Conservation (phyloP, 2,113 vertebrate species). For the Varanus salvator region DNA sequence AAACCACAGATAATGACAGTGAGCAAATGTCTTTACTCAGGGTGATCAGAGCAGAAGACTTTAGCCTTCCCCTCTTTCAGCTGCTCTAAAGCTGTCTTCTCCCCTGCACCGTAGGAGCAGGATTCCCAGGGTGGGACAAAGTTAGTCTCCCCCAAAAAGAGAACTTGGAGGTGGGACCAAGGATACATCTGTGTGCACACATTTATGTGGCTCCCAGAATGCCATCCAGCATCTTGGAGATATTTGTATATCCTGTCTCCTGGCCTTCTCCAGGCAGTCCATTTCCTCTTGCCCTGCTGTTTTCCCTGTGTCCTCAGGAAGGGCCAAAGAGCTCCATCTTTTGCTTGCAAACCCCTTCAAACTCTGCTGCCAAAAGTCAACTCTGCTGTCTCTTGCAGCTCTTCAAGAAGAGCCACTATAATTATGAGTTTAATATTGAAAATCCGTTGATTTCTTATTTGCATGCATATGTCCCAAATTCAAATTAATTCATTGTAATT, state of each 20-base stretch:
- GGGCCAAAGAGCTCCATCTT: background rate
- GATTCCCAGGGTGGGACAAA: no score
- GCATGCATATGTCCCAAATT: conserved; percentile 78
- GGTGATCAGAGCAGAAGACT: no score
- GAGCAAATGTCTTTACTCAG: no score
- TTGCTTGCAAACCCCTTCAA: conserved; percentile 21
- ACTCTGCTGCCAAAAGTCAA: conserved; percentile 50
- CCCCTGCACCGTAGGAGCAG: no score
- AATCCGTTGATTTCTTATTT: conserved; percentile 81
- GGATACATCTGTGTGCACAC: no score
- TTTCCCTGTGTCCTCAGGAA: background rate
- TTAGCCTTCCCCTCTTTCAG: no score
- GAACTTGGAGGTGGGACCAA: no score
- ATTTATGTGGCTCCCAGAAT: no score
- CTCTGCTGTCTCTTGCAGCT: conserved; percentile 54
- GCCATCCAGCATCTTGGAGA: no score
- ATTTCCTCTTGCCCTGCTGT: background rate
- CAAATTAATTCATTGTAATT: conserved; percentile 87
- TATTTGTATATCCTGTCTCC: background rate
- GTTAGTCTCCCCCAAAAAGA: no score
- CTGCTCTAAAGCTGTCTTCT: no score
- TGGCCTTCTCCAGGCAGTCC: background rate
- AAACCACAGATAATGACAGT: no score
- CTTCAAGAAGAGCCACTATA: conserved; percentile 68
- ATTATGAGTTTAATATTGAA: conserved; percentile 81